These are phyloP conservation scores for Oreochromis grahami DNA, from an alignment of 2,797 vertebrate genomes.

Conservation along the genomic window DNA sequence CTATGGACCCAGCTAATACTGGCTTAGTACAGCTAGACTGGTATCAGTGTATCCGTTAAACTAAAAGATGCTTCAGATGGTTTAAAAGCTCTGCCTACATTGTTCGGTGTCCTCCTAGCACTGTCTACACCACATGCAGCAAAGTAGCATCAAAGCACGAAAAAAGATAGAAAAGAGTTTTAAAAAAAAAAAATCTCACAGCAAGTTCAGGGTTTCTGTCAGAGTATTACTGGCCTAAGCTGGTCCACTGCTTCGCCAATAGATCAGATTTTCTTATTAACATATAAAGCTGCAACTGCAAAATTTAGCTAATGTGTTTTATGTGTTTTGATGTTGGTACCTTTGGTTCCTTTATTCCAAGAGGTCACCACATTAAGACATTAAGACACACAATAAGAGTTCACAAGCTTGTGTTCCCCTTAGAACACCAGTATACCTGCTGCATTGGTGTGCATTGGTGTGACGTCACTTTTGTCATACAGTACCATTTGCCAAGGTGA, in stretches of 20 bases:
- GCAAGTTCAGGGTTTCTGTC: not conserved
- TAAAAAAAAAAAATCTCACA: accelerated
- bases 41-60: accelerated
- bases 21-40: not conserved
- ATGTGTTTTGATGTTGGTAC: accelerated
- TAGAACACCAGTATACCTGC: not conserved
- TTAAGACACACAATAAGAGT: accelerated
- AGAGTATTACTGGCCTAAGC: not conserved
- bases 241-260: accelerated
- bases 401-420: accelerated
- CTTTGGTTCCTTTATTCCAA: not conserved
- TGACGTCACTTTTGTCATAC: not conserved
- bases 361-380: not conserved
- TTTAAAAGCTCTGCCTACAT: not conserved
- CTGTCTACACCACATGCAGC: accelerated
- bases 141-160: not conserved
- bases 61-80: not conserved
- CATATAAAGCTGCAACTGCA: not conserved
- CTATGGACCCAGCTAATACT: not conserved
- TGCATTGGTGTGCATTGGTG: not conserved
- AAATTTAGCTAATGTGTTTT: not conserved
- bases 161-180: accelerated
- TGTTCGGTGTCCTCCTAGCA: not conserved
- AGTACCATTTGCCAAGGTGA: not conserved
- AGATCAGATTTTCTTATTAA: not conserved